Conservation (phyloP, 1,140 invertebrate genomes). For the Drosophila aff. region DNA sequence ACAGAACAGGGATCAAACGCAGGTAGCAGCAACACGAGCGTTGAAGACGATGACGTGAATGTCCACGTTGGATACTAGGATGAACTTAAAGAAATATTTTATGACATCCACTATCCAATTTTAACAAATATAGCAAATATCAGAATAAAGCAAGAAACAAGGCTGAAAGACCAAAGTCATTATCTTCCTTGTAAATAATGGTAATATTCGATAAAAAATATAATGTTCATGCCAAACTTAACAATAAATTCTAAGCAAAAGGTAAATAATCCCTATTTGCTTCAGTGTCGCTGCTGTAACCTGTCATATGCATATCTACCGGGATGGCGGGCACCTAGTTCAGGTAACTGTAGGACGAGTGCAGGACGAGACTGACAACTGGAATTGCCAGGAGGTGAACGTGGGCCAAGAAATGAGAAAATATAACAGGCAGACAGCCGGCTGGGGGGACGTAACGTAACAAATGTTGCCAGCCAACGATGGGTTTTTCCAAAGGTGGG, state of each 20-base stretch:
- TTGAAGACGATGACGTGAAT: slow-evolving; percentile 34
- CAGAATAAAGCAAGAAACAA: not conserved
- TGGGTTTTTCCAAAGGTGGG: slow-evolving; percentile 4
- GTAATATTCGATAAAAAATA: not conserved
- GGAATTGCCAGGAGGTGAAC: slow-evolving; percentile 76
- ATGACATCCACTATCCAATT: not conserved
- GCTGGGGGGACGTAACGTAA: slow-evolving; percentile 50
- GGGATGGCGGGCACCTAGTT: slow-evolving; percentile 16
- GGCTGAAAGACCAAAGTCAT: not conserved
- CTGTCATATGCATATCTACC: slow-evolving; percentile 50
- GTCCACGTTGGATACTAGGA: slow-evolving; percentile 1
- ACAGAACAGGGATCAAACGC: slow-evolving; percentile 14
- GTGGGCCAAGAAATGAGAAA: slow-evolving; percentile 78
- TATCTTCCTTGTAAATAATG: too few relatives aligned
- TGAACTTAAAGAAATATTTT: not conserved
- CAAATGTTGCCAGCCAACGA: slow-evolving; percentile 53
- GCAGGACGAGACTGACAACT: slow-evolving; percentile 37
- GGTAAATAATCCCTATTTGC: not conserved
- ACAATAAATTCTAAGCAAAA: too few relatives aligned
- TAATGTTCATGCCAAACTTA: not conserved
- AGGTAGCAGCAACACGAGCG: slow-evolving; percentile 5
- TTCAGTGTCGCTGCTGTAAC: slow-evolving; percentile 15
- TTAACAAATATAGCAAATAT: not conserved
- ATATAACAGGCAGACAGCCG: slow-evolving; percentile 74
- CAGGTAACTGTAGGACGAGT: slow-evolving; percentile 2